Base-by-base conservation (phyloP, 2,113 vertebrate species). In the Candoia aspera region DNA sequence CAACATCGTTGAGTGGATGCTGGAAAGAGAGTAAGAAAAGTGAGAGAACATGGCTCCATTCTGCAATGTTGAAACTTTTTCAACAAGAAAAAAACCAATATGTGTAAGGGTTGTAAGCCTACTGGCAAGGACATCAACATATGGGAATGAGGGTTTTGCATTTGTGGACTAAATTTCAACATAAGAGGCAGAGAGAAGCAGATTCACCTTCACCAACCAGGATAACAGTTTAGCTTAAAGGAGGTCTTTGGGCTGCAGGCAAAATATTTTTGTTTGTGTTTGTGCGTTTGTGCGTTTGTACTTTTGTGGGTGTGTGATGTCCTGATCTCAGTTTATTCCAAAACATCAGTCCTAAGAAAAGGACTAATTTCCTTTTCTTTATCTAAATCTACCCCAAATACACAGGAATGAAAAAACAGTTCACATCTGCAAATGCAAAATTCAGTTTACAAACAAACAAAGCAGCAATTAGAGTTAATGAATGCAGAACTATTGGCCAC, bases 1-100 rank as follows among this genome's bases (percentile, higher is more conserved):
- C 95, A 99, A 96, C 91, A 98, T 96, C 0, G 97, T 99, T 84
- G 96, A 97, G 91, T 98, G 98, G 92, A 98, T 98, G 94, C 98
- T 98, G 90, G 37, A 33, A 73, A 49, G 90, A 24, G 42, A 19
- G 8, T 4, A 46, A 60, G 73, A 29, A n/a, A 10, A 12, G 68
- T 54, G 68, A 53, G 4, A 17, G 11, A 10, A 8, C 11, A 3
- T 79, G 33, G 73, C 8, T 79, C 73, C 17, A 42, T 79, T 42
- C 17, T 17, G 37, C 73, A 42, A 42, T 42, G 73, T 19, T 42
- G 73, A 93, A 90, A 29, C 90, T 15, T 17, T 4, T 53, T 85
- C 42, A 85, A 26, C 24, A 8, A 53, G 10, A 54, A 6, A 85
- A 46, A 53, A 46, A 42, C 33, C 21, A 68, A 73, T 73, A 73